Base-by-base conservation (phyloP, 2,797 vertebrate species). In the Neosilurus mollespiculum region DNA sequence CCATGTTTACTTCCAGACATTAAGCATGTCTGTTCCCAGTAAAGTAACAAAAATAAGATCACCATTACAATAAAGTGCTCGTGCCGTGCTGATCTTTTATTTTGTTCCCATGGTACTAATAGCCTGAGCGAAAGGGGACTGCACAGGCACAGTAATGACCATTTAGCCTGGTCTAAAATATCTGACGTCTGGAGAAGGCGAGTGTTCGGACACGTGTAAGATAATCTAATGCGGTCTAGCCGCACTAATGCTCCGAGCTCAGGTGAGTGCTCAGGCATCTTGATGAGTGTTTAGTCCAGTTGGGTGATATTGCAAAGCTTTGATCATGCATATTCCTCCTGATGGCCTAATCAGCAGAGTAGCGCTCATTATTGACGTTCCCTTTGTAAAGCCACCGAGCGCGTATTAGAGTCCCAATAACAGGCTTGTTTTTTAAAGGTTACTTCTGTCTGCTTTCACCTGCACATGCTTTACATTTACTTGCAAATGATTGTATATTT, bases 231-330 rank as follows among this genome's bases (percentile, higher is more conserved):
- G 76, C 3, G 83, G 84, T 81, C 78, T 64, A n/a, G 62, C 54
- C 34, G 66, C 7, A 80, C 65, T 85, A 82, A 89, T 87, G 80
- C 84, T 66, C 70, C 51, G 30, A 77, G 77, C 73, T 43, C 6
- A 67, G 81, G 85, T 80, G 85, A 86, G 80, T 73, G 80, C 61
- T 71, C 66, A 24, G 70, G 78, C 84, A 83, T 82, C 84, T 49
- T 86, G 83, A 86, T 89, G 80, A 84, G 71, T 81, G 69, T 87
- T 89, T 85, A 83, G 83, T 78, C 59, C 6, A 24, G 70, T 80
- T 72, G 85, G 79, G 83, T 70, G 79, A 78, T 54, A 78, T 49
- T 76, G 81, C 84, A 80, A 26, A 53, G 69, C 62, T 80, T 76
- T 81, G 72, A 85, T 81, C 84, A 62, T 51, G 71, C 73, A 71